A percentile compares a stretch with the other conserved stretches of the same genome.
Evolutionary conservation across 1,140 invertebrate genomes (phyloP).

Genomic region (Trichonephila clavata): DNA sequence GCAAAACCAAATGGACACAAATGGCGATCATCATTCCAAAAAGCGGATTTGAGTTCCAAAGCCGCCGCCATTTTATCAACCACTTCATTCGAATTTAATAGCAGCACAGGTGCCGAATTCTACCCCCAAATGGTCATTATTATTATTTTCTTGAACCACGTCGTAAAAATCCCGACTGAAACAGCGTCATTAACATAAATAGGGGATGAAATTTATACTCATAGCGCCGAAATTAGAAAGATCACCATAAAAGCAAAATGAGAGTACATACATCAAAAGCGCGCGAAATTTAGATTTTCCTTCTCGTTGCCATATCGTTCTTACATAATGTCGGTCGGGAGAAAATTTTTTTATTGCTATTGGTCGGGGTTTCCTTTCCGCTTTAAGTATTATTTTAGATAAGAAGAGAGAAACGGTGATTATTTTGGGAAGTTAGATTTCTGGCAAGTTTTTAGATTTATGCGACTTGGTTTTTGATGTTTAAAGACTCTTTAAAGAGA

Average conservation of each 20-base stretch:
- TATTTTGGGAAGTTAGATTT: constrained; percentile 40
- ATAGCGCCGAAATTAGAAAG: constrained; percentile 50
- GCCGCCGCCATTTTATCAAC: constrained; percentile 42
- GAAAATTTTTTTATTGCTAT: constrained; percentile 36
- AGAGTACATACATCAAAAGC: constrained; percentile 59
- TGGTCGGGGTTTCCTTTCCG: not conserved
- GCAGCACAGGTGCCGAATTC: constrained; percentile 55
- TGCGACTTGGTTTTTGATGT: not conserved
- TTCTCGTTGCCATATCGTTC: constrained; percentile 16
- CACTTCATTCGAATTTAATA: constrained; percentile 72
- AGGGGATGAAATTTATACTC: constrained; percentile 60
- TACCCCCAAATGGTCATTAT: constrained; percentile 49
- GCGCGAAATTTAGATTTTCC: constrained; percentile 25
- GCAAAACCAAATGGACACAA: constrained; percentile 27
- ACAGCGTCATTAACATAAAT: constrained; percentile 66
- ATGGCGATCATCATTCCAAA: constrained; percentile 42
- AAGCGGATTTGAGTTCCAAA: constrained; percentile 28
- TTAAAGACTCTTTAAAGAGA: not conserved
- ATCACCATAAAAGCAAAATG: constrained; percentile 67
- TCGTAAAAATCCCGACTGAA: constrained; percentile 65
- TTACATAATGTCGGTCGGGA: constrained; percentile 15
- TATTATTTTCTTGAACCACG: constrained; percentile 67
- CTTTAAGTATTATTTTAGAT: constrained; percentile 1
- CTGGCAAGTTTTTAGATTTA: not conserved
- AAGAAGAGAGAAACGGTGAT: constrained; percentile 15